These are phyloP conservation scores for Anthopleura xanthogrammica DNA, from an alignment of 92 coral and sea anemone genomes.

Conservation along the genomic window DNA sequence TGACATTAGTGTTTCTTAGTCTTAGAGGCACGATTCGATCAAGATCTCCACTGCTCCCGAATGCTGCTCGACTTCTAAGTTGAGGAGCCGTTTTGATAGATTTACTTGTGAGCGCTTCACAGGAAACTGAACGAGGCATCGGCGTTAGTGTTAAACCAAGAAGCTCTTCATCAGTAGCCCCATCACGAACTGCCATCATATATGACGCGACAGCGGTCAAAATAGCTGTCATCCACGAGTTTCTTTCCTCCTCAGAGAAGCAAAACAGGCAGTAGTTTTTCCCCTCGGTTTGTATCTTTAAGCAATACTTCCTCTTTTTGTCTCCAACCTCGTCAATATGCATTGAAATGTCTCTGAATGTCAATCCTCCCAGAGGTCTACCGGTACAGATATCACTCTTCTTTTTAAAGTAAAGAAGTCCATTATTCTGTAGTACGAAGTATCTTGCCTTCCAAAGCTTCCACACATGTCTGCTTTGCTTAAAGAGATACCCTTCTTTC, in stretches of 20 bases:
- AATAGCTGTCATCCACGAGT: conserved; percentile 90
- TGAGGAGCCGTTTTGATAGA: conserved; percentile 42
- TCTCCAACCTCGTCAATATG: conserved; percentile 90
- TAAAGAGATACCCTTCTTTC: conserved; percentile 90
- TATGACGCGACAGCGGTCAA: conserved; percentile 82
- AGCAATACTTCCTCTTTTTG: conserved; percentile 73
- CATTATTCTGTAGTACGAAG: conserved; percentile 83
- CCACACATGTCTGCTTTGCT: conserved; percentile 92
- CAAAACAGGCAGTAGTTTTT: conserved; percentile 80
- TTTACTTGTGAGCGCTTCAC: conserved; percentile 57
- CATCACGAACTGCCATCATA: conserved; percentile 64
- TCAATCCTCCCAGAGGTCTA: conserved; percentile 72
- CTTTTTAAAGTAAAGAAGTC: conserved; percentile 82
- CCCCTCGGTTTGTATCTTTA: conserved; percentile 80
- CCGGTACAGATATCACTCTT: conserved; percentile 65
- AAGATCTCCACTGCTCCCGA: conserved; percentile 72
- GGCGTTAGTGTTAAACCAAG: conserved; percentile 38
- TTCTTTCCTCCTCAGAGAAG: conserved; percentile 92
- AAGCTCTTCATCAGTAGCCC: conserved; percentile 50
- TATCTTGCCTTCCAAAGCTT: conserved; percentile 96
- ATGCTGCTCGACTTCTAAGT: conserved; percentile 38
- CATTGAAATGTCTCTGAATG: conserved; percentile 76
- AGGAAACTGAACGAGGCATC: conserved; percentile 69
- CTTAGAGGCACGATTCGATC: conserved; percentile 66
- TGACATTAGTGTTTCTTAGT: conserved; percentile 27